phyloP scores from a whole-genome alignment of 2,113 vertebrate species.

The Pteruthius melanotis region DNA sequence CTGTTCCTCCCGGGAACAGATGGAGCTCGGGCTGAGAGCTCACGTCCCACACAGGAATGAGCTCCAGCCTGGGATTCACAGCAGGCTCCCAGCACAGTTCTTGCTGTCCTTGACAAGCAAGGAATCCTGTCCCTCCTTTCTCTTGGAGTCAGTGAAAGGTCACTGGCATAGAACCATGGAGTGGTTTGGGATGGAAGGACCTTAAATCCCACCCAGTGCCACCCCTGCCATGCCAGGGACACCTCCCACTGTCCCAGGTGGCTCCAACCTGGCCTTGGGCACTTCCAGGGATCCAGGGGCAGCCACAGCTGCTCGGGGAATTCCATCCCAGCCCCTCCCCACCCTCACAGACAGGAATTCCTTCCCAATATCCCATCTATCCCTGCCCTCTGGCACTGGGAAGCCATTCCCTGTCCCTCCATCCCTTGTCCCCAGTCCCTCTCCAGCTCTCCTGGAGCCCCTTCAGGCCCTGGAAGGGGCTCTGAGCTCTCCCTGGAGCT shows the following conservation, averaged over 20 bases:
- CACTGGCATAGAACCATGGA: neutral
- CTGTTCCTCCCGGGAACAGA: neutral
- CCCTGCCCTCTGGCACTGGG: accelerated
- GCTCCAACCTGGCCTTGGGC: neutral
- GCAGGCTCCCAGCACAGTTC: neutral
- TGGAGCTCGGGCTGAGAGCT: neutral
- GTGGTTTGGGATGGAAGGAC: neutral
- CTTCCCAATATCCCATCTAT: accelerated
- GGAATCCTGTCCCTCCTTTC: neutral
- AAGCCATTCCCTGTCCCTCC: neutral
- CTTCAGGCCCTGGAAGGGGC: neutral
- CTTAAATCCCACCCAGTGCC: neutral
- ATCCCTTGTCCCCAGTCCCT: neutral
- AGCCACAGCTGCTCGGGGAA: neutral
- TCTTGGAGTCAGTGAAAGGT: neutral
- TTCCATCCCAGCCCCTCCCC: neutral
- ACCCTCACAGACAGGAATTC: neutral
- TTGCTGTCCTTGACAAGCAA: neutral
- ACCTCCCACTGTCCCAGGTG: accelerated
- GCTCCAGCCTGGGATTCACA: neutral
- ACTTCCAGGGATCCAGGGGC: neutral
- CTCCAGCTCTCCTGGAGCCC: neutral
- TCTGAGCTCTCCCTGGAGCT: neutral
- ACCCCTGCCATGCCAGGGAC: neutral
- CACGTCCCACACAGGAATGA: neutral